Evolutionary conservation across 2,113 vertebrate genomes (phyloP).

Genomic region (Chaetodon trifascialis): DNA sequence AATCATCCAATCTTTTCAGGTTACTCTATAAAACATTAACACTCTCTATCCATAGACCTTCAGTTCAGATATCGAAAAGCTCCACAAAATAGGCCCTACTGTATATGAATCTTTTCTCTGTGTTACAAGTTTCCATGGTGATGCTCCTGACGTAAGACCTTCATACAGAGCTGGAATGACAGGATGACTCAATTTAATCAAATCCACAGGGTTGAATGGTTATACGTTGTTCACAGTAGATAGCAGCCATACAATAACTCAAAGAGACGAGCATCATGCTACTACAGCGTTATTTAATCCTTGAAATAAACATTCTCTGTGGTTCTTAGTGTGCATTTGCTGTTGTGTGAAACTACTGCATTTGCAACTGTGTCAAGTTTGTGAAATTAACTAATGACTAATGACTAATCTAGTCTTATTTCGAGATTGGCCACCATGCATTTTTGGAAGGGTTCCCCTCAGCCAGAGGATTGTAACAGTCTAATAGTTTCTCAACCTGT

Average conservation of each 20-base stretch:
- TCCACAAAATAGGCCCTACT: background rate
- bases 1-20: background rate
- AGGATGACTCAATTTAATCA: background rate
- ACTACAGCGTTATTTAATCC: background rate
- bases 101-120: background rate
- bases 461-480: conserved; percentile 47
- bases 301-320: background rate
- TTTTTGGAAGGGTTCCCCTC: conserved; percentile 39
- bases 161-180: background rate
- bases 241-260: background rate
- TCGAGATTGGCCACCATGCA: background rate
- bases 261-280: background rate
- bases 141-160: background rate
- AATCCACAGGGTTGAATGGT: background rate
- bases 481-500: conserved; percentile 52
- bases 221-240: background rate
- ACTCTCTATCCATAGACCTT: background rate
- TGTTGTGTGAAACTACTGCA: background rate
- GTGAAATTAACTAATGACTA: conserved; percentile 20
- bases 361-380: background rate
- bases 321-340: background rate
- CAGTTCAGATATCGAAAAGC: background rate
- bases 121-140: background rate
- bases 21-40: background rate
- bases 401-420: conserved; percentile 2